These are phyloP conservation scores for Tapirus indicus DNA, from an alignment of 2,797 vertebrate genomes.

Conservation along the genomic window DNA sequence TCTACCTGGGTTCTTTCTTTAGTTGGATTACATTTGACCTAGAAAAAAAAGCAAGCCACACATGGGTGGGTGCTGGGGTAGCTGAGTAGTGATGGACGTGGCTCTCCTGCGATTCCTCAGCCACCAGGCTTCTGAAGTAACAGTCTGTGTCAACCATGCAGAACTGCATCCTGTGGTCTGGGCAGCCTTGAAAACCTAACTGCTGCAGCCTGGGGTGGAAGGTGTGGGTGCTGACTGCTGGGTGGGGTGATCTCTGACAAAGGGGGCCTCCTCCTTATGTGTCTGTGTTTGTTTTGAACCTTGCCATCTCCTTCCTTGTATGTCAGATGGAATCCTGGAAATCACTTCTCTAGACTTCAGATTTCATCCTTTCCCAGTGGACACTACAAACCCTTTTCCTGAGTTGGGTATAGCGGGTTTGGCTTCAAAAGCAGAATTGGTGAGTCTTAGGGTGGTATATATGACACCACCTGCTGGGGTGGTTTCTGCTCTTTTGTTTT, in stretches of 20 bases:
- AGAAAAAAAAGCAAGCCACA: background rate
- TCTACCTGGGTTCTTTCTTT: background rate
- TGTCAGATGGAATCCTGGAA: background rate
- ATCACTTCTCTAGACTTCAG: background rate
- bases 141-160: background rate
- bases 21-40: background rate
- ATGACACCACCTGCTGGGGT: background rate
- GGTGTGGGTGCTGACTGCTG: background rate
- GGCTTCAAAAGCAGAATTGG: background rate
- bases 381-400: background rate
- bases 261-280: background rate
- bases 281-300: background rate
- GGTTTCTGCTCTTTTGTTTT: background rate
- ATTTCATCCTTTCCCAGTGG: background rate
- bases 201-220: background rate
- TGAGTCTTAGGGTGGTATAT: no score
- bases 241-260: background rate
- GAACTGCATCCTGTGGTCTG: background rate
- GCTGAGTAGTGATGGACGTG: background rate
- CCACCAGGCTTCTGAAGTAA: background rate
- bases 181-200: background rate
- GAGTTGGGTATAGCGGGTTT: background rate
- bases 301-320: background rate
- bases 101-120: background rate
- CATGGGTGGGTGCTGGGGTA: fast-evolving